Base-by-base conservation (phyloP, 2,797 vertebrate genomes). In the Pogonophryne albipinna region DNA sequence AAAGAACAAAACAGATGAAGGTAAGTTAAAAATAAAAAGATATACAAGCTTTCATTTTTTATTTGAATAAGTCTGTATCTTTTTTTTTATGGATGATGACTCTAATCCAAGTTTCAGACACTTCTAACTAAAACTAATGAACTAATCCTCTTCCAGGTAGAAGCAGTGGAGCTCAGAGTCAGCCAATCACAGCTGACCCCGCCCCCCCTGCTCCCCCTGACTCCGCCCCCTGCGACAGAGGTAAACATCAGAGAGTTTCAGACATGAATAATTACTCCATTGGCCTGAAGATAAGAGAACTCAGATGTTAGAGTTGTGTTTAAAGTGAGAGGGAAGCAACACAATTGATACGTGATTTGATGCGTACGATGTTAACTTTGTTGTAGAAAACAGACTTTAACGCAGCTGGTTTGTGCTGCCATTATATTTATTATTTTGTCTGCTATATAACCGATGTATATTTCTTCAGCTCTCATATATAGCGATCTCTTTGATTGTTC, bases 1-100 rank as follows among this genome's bases (percentile, higher is more conserved):
- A 38, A 97, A 98, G 88, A 96, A 95, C 82, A 94, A 94, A 79
- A 92, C 94, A 58, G 95, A 96, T 58, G 95, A 95, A 74, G 87
- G 93, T 85, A 83, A 95, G 88, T 14, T 14, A 23, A 27, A 4
- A 20, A 4, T 38, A 38, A 12, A n/a, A n/a, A 10, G n/a, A 23
- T 53, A 12, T 51, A 16, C 1, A 1, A 56, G 19, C 27, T 15
- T 27, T 9, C 49, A 27, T 27, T 27, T 27, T 27, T 27, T 2
- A 38, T 38, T 9, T 38, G 34, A 38, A 38, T 38, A 6, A 38
- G 7, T 38, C 34, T 6, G 34, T 38, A 9, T 38, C 1, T 38
- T 7, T 38, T 38, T 38, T 38, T 38, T 38, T 27, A 27, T 1
- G 27, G 27, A 5, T 27, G 27, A 27, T 27, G 27, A 27, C 27